These are phyloP conservation scores for Tinea pellionella DNA, from an alignment of 2,888 invertebrate genomes.

Conservation along the genomic window DNA sequence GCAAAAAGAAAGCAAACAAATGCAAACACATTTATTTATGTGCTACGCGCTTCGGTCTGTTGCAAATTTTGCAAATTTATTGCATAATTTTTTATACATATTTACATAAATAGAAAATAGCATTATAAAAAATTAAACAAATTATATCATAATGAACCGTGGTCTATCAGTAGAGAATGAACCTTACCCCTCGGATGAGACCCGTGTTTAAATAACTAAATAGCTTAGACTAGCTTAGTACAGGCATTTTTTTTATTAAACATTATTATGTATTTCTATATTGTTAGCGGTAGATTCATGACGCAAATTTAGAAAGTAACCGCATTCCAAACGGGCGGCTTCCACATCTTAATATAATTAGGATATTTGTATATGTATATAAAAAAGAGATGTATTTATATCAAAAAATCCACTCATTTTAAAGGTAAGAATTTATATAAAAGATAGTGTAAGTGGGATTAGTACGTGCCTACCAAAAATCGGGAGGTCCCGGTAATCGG, in stretches of 20 bases:
- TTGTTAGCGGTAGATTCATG: too few relatives aligned
- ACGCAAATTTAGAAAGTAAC: too few relatives aligned
- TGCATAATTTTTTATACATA: neutral
- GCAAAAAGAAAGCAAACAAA: neutral
- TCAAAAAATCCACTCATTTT: neutral
- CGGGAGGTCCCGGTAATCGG: slow-evolving; percentile 7
- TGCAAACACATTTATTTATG: neutral
- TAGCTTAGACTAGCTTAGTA: too few relatives aligned
- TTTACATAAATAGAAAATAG: neutral
- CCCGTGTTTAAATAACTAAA: too few relatives aligned
- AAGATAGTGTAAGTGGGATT: neutral
- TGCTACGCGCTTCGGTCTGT: neutral
- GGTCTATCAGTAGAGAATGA: too few relatives aligned
- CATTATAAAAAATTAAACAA: neutral
- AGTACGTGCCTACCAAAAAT: slow-evolving; percentile 9
- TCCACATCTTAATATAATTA: too few relatives aligned
- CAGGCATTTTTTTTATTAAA: too few relatives aligned
- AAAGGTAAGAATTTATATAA: neutral
- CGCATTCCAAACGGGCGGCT: too few relatives aligned
- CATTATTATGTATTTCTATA: too few relatives aligned
- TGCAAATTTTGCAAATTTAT: neutral
- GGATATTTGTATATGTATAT: too few relatives aligned
- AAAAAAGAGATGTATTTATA: neutral
- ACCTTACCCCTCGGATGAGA: too few relatives aligned
- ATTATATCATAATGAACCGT: too few relatives aligned